Evolutionary conservation across 1,140 invertebrate genomes (phyloP), one percentile per base, ranked within the genome.

Genomic region (Parasteatoda tepidariorum): DNA sequence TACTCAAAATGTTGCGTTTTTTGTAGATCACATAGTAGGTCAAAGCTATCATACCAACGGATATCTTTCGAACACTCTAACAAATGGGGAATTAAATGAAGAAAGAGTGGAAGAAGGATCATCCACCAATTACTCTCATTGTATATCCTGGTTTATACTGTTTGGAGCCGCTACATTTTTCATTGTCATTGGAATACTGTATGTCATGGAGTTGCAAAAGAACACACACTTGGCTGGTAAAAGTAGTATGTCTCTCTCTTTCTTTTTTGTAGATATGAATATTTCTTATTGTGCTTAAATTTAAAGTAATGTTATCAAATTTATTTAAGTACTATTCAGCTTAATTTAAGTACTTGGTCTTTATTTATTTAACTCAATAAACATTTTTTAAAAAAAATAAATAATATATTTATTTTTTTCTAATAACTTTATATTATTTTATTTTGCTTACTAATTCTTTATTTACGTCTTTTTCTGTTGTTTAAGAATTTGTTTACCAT

Each of bases 51-150:
- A 28, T 33, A 33, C 30, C 4, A 61, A 74, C 26, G 75, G 75
- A 26, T 78, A 66, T 61, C 28, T 78, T 41, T 24, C 75, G 33
- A 78, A 57, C 30, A 62, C 57, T 30, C 31, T 62, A n/a, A 62
- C 73, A 13, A 75, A 78, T 78, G 75, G 75, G 11, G 75, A 67
- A 13, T 67, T 78, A 7, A 22, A 22, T 30, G 75, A 54, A 34
- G 75, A 55, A 67, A 78, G 48, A 54, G 38, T 71, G 48, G 26
- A 33, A 41, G 34, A 70, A 54, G 78, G 78, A 41, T 70, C 66
- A 30, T 68, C 62, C 33, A 81, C 75, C 28, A 68, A 79, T 38
- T 68, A 79, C 22, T 79, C 75, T 11, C 78, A 81, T 31, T 81
- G 78, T 41, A 48, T 81, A 11, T 70, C 78, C 0, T 70, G 78